Base-by-base conservation (phyloP, 2,797 vertebrate genomes). In the Tarsius wallacei region DNA sequence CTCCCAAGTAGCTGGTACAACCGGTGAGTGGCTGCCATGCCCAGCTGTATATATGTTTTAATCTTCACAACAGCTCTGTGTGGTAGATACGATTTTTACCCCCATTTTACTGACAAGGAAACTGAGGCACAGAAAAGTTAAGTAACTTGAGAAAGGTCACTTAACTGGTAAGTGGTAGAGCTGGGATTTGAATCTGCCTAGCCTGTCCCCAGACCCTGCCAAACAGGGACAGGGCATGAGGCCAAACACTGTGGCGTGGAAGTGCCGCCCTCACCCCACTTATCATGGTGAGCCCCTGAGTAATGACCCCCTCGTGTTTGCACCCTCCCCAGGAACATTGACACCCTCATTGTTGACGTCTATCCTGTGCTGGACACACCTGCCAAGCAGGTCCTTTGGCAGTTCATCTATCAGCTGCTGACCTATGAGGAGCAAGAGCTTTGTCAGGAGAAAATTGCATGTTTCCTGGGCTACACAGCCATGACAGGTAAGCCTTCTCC, bases 381-480 rank as follows among this genome's bases (percentile, higher is more conserved):
- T 0, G 99, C 99, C 98, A 99, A 99, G 98, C 99, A 99, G 98
- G 99, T 99, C 97, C 99, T 99, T 95, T 99, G 99, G 99, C 99
- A 99, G 98, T 99, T 99, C 98, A 98, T 99, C 98, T 99, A 99
- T 99, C 99, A 99, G 99, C 99, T 99, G 98, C 98, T 99, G 98
- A 99, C 99, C 0, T 99, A 99, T 0, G 99, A 99, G 97, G 99
- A 99, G 97, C 99, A 99, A 97, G 99, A 99, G 76, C 99, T 99
- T 94, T 99, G 99, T 97, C 99, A 99, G 98, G 99, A 99, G 99
- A 99, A 99, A 98, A 99, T 99, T 63, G 99, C 99, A 1, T 99
- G 99, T 95, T 99, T 99, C 98, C 99, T 99, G 66, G 99, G 99
- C 90, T 99, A 99, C 99, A 99, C 99, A 89, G 98, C 99, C 49